Base-by-base conservation (phyloP, 2,888 invertebrate genomes). In the Diplazon laetatorius region DNA sequence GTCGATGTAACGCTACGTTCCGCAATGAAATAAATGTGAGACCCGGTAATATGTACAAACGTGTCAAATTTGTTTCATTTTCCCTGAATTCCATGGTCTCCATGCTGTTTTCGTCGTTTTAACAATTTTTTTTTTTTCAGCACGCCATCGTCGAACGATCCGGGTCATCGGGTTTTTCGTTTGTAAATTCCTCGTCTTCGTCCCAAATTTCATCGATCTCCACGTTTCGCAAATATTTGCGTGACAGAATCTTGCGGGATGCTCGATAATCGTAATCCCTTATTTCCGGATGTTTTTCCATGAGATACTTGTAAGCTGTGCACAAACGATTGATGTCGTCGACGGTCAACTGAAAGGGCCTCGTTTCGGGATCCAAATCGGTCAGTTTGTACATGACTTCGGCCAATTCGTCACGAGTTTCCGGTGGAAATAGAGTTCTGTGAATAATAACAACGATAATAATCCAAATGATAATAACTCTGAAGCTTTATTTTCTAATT, bases 241-340 rank as follows among this genome's bases (percentile, higher is more conserved):
- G 16, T 0, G 76, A n/a, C 10, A 78, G 10, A 9, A 88, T 6
- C 52, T 90, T 25, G 20, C 73, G 84, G 18, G 90, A 88, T 57
- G 93, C 94, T 87, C 97, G 93, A 87, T 94, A 95, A 89, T 97
- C 93, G 91, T 95, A 98, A 42, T 91, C 82, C 60, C 91, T 92
- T 82, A 95, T 90, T 80, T 94, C 93, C 5, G 95, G 95, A 91
- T 95, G 92, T 83, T 93, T 92, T 72, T 93, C 92, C 80, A 96
- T 93, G 42, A 97, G 94, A 80, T 94, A 92, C 83, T 93, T 93
- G 89, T 98, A 99, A 1, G 95, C 96, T 83, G 94, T 92, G 84
- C 96, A 95, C 70, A 99, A 89, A 84, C 95, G 93, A 8, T 94
- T 93, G 89, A 97, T 95, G 87, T 98, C 97, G 70, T 94, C 94